A percentile compares a stretch with the other conserved stretches of the same genome.
Conservation (phyloP, 2,113 vertebrate genomes). For the Callithrix jacchus region DNA sequence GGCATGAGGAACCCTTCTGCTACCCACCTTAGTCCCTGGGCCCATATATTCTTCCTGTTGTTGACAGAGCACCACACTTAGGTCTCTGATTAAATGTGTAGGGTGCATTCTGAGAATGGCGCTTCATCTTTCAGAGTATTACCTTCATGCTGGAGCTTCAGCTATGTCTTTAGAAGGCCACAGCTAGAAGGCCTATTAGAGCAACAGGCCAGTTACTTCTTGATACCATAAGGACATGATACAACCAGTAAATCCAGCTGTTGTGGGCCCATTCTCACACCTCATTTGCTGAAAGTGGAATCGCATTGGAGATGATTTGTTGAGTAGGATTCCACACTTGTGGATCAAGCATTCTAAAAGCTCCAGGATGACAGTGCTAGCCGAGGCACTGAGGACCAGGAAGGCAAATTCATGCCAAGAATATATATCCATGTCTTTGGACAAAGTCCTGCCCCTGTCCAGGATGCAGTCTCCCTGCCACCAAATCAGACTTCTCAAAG, state of each 20-base stretch:
- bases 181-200: not conserved
- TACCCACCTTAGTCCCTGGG: not conserved
- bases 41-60: not conserved
- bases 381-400: too few relatives aligned
- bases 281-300: not conserved
- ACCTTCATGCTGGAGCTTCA: not conserved
- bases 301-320: not conserved
- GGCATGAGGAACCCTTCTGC: not conserved
- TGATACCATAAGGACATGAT: not conserved
- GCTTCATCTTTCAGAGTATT: not conserved
- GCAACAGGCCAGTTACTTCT: not conserved
- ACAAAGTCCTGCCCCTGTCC: not conserved
- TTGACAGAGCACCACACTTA: not conserved
- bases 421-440: too few relatives aligned
- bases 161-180: not conserved
- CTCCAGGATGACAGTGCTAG: not conserved
- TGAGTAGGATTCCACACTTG: not conserved
- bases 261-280: not conserved
- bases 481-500: not conserved
- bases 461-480: not conserved
- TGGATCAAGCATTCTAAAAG: not conserved
- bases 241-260: not conserved
- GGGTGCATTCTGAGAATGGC: rapidly evolving
- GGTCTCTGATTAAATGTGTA: not conserved
- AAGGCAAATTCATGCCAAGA: not conserved